A percentile compares a stretch with the other conserved stretches of the same genome.
Conservation (phyloP, 2,113 vertebrate species). For the Corythornis cristatus region DNA sequence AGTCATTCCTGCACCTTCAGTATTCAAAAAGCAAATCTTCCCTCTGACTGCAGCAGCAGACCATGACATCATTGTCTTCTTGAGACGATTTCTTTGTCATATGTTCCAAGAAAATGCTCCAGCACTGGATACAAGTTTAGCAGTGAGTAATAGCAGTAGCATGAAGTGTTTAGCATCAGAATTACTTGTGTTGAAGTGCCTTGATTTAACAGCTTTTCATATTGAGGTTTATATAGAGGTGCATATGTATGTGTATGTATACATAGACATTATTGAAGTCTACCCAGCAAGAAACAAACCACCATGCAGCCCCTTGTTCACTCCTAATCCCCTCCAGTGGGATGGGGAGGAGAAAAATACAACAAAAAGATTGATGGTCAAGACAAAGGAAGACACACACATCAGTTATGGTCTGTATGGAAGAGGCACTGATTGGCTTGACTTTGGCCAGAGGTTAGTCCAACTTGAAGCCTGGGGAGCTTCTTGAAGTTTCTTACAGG, state of each 20-base stretch:
- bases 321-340: no score
- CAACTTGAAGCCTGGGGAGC: not conserved
- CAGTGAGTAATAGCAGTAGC: not conserved
- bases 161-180: not conserved
- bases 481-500: not conserved
- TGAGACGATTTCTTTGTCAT: not conserved
- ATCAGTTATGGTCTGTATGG: no score
- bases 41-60: not conserved
- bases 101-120: not conserved
- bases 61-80: not conserved
- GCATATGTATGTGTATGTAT: not conserved
- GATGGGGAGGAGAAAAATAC: no score
- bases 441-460: no score
- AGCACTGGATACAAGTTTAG: not conserved
- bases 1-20: not conserved
- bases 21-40: not conserved
- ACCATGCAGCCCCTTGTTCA: no score
- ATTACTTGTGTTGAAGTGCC: not conserved
- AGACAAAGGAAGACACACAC: no score
- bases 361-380: no score
- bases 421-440: no score
- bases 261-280: no score
- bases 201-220: not conserved
- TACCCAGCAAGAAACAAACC: no score
- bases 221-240: not conserved